Conservation (phyloP, 1,140 invertebrate genomes). For the Drosophila mauritiana region DNA sequence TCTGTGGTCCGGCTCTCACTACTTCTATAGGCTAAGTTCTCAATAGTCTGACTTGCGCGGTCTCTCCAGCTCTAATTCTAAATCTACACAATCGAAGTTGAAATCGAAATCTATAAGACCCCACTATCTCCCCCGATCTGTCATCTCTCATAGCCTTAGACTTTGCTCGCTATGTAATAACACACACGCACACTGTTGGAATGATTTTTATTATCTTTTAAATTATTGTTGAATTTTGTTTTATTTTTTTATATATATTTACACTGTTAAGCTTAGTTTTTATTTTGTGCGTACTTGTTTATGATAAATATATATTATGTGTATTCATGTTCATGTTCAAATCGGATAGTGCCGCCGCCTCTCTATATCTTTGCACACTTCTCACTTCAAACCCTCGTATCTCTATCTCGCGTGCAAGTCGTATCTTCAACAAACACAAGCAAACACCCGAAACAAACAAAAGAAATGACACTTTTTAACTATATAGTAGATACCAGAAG, state of each 20-base stretch:
- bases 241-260: slow-evolving; percentile 61
- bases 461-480: slow-evolving; percentile 41
- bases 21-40: slow-evolving; percentile 60
- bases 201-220: slow-evolving; percentile 74
- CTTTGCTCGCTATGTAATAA: slow-evolving; percentile 38
- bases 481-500: slow-evolving; percentile 31
- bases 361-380: slow-evolving; percentile 1
- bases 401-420: slow-evolving; percentile 40
- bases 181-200: slow-evolving; percentile 57
- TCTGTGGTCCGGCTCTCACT: slow-evolving; percentile 28
- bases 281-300: slow-evolving; percentile 61
- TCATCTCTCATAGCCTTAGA: slow-evolving; percentile 52
- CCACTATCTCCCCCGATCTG: slow-evolving; percentile 25
- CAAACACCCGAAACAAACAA: slow-evolving; percentile 25
- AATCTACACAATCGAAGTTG: slow-evolving; percentile 24
- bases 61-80: slow-evolving; percentile 44
- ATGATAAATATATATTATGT: slow-evolving; percentile 49
- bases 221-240: slow-evolving; percentile 84
- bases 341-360: slow-evolving; percentile 27
- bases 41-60: slow-evolving; percentile 75
- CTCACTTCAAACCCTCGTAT: slow-evolving; percentile 5
- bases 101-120: slow-evolving; percentile 17
- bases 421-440: slow-evolving; percentile 20
- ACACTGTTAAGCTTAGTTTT: slow-evolving; percentile 63
- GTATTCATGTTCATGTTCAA: slow-evolving; percentile 49